Evolutionary conservation across 1,140 invertebrate genomes (phyloP), one percentile per base, ranked within the genome.

Genomic region (Drosophila arawakana): DNA sequence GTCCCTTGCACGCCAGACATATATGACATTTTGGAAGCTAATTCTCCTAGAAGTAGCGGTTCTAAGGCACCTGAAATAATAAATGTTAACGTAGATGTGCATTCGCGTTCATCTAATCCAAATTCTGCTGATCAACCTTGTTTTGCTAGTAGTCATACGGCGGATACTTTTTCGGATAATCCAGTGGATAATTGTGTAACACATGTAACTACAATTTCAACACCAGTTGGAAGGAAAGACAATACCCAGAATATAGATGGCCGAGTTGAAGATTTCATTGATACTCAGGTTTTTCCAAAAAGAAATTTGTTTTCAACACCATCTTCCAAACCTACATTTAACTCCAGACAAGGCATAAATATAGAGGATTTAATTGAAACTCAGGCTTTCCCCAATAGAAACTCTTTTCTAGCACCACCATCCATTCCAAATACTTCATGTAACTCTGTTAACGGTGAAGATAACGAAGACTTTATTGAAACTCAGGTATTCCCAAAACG

Each of bases 351-450:
- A 21, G 8, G 9, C 21, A 25, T 6, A 0, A 37, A 69, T 25
- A 44, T 30, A n/a, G 58, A 75, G n/a, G 50, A 70, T 18, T 81
- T 68, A 5, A 73, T 78, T 35, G 78, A 59, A 69, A 81, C 81
- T 18, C 81, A 85, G 21, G 43, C 39, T 2, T 75, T 80, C 50
- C 49, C 65, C 0, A 25, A 10, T 0, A n/a, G 15, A 35, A 37
- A 7, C 2, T 15, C 25, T 4, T 39, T 25, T 21, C 46, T 8
- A 2, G 46, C 15, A 1, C 41, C 6, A 2, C 15, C 18, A 11
- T 11, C 18, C 8, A 49, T 21, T 6, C 11, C 11, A 10, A 46
- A 46, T 3, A n/a, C n/a, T 46, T 13, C 4, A 46, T n/a, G 43
- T 46, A 15, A 46, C 11, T 10, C n/a, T 3, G 11, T 6, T 21